Base-by-base conservation (phyloP, 53 echinoderm and acorn worm species). In the Antedon mediterranea region DNA sequence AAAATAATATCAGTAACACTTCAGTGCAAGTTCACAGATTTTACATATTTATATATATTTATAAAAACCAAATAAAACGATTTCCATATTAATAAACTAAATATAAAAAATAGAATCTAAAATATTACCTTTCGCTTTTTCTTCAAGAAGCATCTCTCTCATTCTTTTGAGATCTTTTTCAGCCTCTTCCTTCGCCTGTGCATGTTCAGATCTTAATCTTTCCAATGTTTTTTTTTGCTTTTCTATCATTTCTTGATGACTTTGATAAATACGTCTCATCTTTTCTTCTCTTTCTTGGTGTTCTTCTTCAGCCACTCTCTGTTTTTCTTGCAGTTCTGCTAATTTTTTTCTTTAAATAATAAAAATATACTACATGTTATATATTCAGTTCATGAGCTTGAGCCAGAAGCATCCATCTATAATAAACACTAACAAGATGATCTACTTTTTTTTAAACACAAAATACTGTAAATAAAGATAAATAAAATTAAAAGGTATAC, bases 161-260 rank as follows among this genome's bases (percentile, higher is more conserved):
- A 90, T 88, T 30, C 87, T 34, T 28, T 78, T 72, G 0, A 94
- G 70, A 43, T 94, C 94, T 72, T 85, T 41, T 82, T 89, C 89
- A 4, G 90, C 89, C 30, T 85, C 76, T 31, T 57, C 71, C 86
- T 88, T 94, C 31, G 89, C 84, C 29, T 72, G 85, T 77, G 86
- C 77, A 34, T 94, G 94, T 75, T 89, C 87, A 33, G 80, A 78
- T 77, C 82, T 76, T 85, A 94, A 82, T 28, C 77, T 81, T 70
- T 86, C 86, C 32, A 94, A 78, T 29, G 88, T 74, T 57, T 85
- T 72, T 75, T 73, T 77, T 80, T 91, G 88, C 75, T 86, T 82
- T 76, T 86, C 80, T 79, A 91, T 91, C 86, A 89, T 87, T 28
- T 80, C 78, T 85, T 87, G 87, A 74, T 90, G 90, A 13, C 87